Conservation (phyloP, 1,140 invertebrate species). For the Archivesica marissinica region DNA sequence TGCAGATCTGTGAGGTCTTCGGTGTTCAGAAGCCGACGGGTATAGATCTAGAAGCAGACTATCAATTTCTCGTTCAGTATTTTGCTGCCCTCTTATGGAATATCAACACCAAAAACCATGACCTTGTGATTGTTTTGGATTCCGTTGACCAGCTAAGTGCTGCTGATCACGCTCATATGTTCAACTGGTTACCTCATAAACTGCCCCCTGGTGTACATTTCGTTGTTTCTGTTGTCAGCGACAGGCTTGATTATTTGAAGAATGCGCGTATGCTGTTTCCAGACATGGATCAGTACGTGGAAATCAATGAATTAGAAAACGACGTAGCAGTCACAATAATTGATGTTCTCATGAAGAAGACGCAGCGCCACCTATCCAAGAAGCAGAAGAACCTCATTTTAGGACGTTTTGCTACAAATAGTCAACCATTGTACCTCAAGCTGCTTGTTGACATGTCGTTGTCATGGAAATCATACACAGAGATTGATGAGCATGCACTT, state of each 20-base stretch:
- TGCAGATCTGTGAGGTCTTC: slow-evolving; percentile 62
- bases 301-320: slow-evolving; percentile 57
- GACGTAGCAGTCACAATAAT: slow-evolving; percentile 62
- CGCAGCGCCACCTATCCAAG: slow-evolving; percentile 62
- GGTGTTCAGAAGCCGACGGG: slow-evolving; percentile 59
- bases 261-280: slow-evolving; percentile 62
- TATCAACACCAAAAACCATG: slow-evolving; percentile 50
- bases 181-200: slow-evolving; percentile 76
- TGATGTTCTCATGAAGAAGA: slow-evolving; percentile 44
- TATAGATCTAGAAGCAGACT: slow-evolving; percentile 62
- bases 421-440: slow-evolving; percentile 71
- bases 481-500: slow-evolving; percentile 36
- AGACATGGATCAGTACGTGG: slow-evolving; percentile 46
- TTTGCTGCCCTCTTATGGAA: slow-evolving; percentile 65
- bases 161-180: slow-evolving; percentile 67
- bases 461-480: slow-evolving; percentile 68
- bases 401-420: slow-evolving; percentile 51
- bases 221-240: slow-evolving; percentile 87
- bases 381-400: slow-evolving; percentile 65
- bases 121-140: slow-evolving; percentile 77
- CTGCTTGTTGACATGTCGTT: slow-evolving; percentile 68
- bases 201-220: slow-evolving; percentile 84
- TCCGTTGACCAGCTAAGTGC: slow-evolving; percentile 78
- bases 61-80: slow-evolving; percentile 67
- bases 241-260: slow-evolving; percentile 69